Conservation (phyloP, 2,797 vertebrate species). For the Myripristis jacobus region DNA sequence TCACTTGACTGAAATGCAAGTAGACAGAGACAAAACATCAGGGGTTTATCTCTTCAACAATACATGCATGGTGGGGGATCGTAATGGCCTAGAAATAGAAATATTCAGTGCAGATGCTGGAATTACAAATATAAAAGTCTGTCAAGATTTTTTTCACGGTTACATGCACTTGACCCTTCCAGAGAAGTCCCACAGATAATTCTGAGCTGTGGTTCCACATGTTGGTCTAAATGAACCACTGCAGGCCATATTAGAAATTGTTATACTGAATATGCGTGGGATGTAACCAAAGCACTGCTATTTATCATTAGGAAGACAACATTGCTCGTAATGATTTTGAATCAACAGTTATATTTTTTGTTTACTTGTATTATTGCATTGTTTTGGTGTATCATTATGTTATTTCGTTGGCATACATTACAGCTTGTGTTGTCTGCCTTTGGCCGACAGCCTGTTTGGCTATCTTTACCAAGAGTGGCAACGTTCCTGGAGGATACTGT, state of each 20-base stretch:
- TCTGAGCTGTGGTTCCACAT: slow-evolving; percentile 7
- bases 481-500: slow-evolving; percentile 37
- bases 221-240: neutral
- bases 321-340: neutral
- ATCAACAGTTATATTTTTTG: neutral
- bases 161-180: slow-evolving; percentile 15
- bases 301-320: neutral
- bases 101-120: slow-evolving; percentile 20
- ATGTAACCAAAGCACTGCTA: slow-evolving; percentile 1
- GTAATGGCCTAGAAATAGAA: slow-evolving; percentile 32
- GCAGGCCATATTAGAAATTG: neutral
- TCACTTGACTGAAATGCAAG: slow-evolving; percentile 46
- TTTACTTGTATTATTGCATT: neutral
- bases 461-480: slow-evolving; percentile 15
- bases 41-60: slow-evolving; percentile 37
- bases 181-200: neutral
- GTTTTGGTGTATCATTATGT: slow-evolving; percentile 8
- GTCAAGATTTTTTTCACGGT: slow-evolving; percentile 18
- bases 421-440: too few species aligned
- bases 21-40: slow-evolving; percentile 39
- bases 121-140: slow-evolving; percentile 37
- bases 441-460: slow-evolving; percentile 18
- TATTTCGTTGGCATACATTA: neutral
- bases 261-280: neutral
- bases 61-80: slow-evolving; percentile 26